Conservation (phyloP, 1,140 invertebrate species). For the Babylonia areolata region DNA sequence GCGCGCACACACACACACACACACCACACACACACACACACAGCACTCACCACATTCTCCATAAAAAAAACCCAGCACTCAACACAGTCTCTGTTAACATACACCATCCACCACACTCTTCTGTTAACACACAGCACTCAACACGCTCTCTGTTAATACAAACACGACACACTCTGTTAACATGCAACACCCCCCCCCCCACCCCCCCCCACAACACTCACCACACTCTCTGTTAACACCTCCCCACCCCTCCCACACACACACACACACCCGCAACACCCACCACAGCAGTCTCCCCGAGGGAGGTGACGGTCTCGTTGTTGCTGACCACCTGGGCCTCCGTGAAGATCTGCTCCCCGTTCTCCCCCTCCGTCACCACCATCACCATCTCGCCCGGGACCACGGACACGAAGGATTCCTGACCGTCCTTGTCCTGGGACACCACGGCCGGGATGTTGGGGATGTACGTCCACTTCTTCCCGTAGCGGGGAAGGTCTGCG, state of each 20-base stretch:
- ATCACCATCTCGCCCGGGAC: conserved; percentile 25
- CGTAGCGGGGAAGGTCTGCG: conserved; percentile 70
- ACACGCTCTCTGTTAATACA: not conserved
- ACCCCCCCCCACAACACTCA: no score
- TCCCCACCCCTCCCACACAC: no score
- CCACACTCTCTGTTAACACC: no score
- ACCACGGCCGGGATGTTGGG: conserved; percentile 58
- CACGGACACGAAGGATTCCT: not conserved
- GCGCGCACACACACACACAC: no score
- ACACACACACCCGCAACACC: no score
- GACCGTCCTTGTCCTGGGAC: conserved; percentile 29
- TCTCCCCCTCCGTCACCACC: conserved; percentile 22
- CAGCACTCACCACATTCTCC: no score
- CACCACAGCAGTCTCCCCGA: not conserved
- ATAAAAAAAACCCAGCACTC: no score
- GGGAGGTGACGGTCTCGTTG: conserved; percentile 25
- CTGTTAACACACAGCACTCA: no score
- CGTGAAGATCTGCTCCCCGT: conserved; percentile 32
- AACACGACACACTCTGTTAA: not conserved
- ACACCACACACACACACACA: not conserved
- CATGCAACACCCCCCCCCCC: no score
- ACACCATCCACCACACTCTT: no score
- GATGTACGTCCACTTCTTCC: conserved; percentile 64
- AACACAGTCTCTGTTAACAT: no score
- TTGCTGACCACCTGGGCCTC: conserved; percentile 37